Percentiles rank a stretch among this genome's conserved stretches.
Evolutionary conservation across 2,888 invertebrate species (phyloP).

Genomic region (Coremacera marginata): DNA sequence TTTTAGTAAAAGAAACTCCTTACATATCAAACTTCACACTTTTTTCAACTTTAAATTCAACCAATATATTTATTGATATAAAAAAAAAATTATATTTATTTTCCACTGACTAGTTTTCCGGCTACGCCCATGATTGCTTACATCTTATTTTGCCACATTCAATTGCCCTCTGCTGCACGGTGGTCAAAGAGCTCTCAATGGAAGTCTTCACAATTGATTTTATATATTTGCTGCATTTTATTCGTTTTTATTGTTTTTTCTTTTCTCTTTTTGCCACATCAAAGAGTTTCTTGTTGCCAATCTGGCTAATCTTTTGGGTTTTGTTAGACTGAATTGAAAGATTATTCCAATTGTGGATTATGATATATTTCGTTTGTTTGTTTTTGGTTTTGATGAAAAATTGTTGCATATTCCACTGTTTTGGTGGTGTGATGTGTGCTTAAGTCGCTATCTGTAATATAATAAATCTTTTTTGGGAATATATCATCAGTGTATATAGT

Average conservation of each 20-base stretch:
- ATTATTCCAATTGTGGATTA: background rate
- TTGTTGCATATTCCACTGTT: background rate
- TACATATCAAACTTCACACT: too few relatives aligned
- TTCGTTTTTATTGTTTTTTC: too few relatives aligned
- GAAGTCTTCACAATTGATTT: too few relatives aligned
- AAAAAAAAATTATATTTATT: too few relatives aligned
- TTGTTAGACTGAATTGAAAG: background rate
- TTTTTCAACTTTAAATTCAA: too few relatives aligned
- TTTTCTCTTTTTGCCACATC: too few relatives aligned
- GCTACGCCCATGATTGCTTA: too few relatives aligned
- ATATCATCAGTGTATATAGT: too few relatives aligned
- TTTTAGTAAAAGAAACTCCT: too few relatives aligned
- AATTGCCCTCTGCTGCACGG: background rate
- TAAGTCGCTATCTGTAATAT: background rate
- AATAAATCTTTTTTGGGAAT: too few relatives aligned
- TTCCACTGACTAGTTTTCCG: too few relatives aligned
- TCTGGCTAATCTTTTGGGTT: background rate
- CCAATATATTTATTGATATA: too few relatives aligned
- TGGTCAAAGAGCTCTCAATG: slow-evolving; percentile 1
- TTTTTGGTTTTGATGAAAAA: background rate
- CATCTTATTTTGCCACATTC: background rate
- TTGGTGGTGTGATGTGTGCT: background rate
- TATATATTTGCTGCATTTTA: background rate
- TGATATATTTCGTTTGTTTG: background rate
- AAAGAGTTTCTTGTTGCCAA: background rate